Base-by-base conservation (phyloP, 2,113 vertebrate genomes). In the Choloepus hoffmanni region DNA sequence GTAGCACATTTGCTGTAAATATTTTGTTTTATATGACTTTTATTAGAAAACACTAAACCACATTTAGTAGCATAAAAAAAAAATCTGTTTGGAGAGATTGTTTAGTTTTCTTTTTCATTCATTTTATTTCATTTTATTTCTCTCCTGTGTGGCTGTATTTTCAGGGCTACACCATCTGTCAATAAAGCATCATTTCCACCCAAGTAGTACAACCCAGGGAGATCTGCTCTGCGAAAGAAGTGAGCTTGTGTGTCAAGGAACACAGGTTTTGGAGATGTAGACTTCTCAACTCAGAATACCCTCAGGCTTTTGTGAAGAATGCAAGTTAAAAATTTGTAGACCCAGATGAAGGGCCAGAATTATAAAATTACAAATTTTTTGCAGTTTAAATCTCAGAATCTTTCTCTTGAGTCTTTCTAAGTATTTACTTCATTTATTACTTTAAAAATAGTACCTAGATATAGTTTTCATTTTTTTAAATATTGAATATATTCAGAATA, bases 351-450 rank as follows among this genome's bases (percentile, higher is more conserved):
- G 76, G 53, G 36, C 58, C 33, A 33, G 62, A 53, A n/a, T 36
- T 43, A 76, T 21, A 40, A 67, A 72, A 79, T 76, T 15, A 26
- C 33, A 16, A 45, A 60, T 43, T 83, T 92, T n/a, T 45, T 36
- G 55, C 89, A 33, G 50, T 55, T 91, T 93, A 8, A 62, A 9
- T 19, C 48, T 43, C 16, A 58, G 43, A 92, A 18, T 48, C 14
- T 89, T 81, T 81, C 79, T 77, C 78, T 55, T 60, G n/a, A 15
- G 33, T 93, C 74, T 95, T 67, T 74, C 26, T 58, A 96, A 81
- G 14, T 10, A 73, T 85, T 48, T 65, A 62, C 63, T 87, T 94
- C 43, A 48, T 30, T 60, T 67, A 62, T 77, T 95, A 82, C 89
- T 95, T 84, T 13, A 74, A 89, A 78, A 21, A 40, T 16, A n/a